Evolutionary conservation across 2,113 vertebrate species (phyloP).

Genomic region (Anhinga anhinga): DNA sequence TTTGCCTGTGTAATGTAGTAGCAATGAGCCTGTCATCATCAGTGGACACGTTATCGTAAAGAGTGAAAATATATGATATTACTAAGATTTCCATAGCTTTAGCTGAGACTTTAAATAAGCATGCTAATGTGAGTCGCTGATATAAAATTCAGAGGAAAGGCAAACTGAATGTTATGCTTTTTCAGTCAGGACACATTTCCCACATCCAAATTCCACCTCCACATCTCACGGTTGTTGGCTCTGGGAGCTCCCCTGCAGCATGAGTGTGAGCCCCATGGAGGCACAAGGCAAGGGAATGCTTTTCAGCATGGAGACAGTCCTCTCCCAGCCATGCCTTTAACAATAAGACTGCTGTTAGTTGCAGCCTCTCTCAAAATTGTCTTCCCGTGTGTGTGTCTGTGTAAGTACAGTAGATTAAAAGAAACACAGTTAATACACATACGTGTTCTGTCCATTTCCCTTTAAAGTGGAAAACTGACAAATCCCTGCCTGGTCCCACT

Average conservation of each 20-base stretch:
- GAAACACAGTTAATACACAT: background rate
- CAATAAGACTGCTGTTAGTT: background rate
- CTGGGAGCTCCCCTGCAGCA: fast-evolving
- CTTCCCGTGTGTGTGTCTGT: fast-evolving
- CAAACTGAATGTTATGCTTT: background rate
- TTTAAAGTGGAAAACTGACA: background rate
- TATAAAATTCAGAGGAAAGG: background rate
- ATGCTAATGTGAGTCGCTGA: fast-evolving
- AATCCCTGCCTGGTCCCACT: background rate
- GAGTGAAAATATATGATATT: background rate
- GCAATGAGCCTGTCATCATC: background rate
- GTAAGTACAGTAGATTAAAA: background rate
- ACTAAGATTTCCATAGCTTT: background rate
- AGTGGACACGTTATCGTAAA: background rate
- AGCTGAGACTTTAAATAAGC: background rate
- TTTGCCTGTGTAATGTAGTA: background rate
- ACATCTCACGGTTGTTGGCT: background rate
- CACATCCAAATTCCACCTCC: background rate
- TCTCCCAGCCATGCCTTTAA: background rate
- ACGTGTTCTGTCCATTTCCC: fast-evolving
- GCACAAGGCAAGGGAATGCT: background rate
- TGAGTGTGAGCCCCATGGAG: fast-evolving
- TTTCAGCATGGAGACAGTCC: background rate
- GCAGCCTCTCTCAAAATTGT: background rate
- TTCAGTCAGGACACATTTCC: background rate